These are phyloP conservation scores for Tupiocoris notatus DNA, from an alignment of 2,888 invertebrate genomes.

Conservation along the genomic window DNA sequence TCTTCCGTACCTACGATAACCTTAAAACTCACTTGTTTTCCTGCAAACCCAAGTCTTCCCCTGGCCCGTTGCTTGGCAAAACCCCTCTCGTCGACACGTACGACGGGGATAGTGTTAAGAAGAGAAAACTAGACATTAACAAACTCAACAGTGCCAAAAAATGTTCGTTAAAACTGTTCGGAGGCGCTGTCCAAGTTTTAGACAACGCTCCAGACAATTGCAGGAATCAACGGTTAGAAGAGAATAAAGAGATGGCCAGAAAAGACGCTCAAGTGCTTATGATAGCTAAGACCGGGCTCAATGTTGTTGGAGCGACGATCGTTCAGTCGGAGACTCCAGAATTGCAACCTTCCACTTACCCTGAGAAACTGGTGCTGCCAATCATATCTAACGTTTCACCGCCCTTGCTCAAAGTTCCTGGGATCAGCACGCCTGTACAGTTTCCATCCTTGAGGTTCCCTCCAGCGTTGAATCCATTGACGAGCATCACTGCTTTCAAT, in stretches of 20 bases:
- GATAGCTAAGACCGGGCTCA: constrained; percentile 66
- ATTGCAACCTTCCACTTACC: constrained; percentile 51
- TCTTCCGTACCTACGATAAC: constrained; percentile 77
- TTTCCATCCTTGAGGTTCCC: constrained; percentile 47
- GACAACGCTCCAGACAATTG: constrained; percentile 59
- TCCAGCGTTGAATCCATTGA: constrained; percentile 48
- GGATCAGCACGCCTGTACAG: constrained; percentile 55
- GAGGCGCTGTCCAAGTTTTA: constrained; percentile 74
- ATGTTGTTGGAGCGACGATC: constrained; percentile 67
- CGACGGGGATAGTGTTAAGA: constrained; percentile 42
- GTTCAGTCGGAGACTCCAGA: constrained; percentile 53
- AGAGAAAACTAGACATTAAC: constrained; percentile 45
- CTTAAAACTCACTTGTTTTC: constrained; percentile 78
- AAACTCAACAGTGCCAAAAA: constrained; percentile 38
- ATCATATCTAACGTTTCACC: constrained; percentile 60
- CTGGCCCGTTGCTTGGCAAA: constrained; percentile 78
- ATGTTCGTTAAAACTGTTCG: constrained; percentile 64
- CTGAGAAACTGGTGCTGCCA: constrained; percentile 61
- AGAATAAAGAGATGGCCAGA: constrained; percentile 55
- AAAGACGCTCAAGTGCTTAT: constrained; percentile 64
- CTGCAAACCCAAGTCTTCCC: constrained; percentile 71
- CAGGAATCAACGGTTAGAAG: constrained; percentile 68
- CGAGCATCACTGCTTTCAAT: constrained; percentile 48
- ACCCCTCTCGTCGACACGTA: constrained; percentile 70
- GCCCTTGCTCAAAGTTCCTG: constrained; percentile 58